Conservation (phyloP, 2,888 invertebrate genomes). For the Latrodectus hesperus region DNA sequence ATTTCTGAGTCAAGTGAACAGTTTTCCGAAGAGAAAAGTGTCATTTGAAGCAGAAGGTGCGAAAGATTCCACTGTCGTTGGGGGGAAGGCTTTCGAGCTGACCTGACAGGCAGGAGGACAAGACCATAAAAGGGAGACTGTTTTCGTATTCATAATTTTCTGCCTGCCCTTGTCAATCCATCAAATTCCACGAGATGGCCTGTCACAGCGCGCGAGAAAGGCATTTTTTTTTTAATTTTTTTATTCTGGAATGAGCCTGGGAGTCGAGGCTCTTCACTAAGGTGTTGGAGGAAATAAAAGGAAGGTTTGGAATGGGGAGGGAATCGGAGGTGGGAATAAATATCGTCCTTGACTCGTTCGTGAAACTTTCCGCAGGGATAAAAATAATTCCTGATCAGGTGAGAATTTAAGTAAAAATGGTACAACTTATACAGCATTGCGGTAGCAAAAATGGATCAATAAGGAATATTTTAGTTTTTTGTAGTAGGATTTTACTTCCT, state of each 20-base stretch:
- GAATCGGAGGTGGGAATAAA: constrained; percentile 17
- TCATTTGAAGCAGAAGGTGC: constrained; percentile 3
- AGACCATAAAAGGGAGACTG: constrained; percentile 39
- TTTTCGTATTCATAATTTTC: constrained; percentile 63
- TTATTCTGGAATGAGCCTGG: not conserved
- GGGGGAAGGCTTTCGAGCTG: not conserved
- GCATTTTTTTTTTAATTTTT: not conserved
- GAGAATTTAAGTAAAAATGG: not conserved
- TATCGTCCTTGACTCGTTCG: constrained; percentile 28
- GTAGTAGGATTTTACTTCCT: no score
- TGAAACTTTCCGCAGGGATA: constrained; percentile 20
- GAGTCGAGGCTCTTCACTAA: not conserved
- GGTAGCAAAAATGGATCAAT: no score
- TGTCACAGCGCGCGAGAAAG: constrained; percentile 29
- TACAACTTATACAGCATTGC: not conserved
- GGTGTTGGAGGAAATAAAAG: not conserved
- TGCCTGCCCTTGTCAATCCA: constrained; percentile 51
- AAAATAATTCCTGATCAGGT: not conserved
- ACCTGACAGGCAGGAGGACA: constrained; percentile 40
- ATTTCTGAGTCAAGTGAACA: constrained; percentile 5
- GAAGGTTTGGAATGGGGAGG: not conserved
- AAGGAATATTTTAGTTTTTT: no score
- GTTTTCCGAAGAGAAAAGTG: constrained; percentile 16
- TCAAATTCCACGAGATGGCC: constrained; percentile 49
- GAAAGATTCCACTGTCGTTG: not conserved